Conservation (phyloP, 2,888 invertebrate species). For the Drosophila birchii region DNA sequence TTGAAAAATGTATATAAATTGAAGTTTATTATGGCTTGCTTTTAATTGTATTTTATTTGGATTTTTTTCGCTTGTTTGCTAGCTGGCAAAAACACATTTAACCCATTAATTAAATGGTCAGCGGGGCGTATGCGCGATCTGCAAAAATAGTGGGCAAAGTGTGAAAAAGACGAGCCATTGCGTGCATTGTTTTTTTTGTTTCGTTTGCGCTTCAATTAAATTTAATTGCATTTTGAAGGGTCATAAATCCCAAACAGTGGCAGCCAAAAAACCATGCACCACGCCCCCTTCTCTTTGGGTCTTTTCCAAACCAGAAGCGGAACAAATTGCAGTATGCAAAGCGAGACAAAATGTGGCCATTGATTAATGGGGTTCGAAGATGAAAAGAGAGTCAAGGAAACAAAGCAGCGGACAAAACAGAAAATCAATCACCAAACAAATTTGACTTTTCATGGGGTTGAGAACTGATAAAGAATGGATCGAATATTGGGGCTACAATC, state of each 20-base stretch:
- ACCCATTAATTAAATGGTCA: conserved; percentile 73
- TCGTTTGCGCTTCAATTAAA: conserved; percentile 80
- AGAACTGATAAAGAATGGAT: conserved; percentile 10
- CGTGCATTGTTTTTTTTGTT: conserved; percentile 26
- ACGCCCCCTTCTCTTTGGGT: background rate
- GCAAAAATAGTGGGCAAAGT: conserved; percentile 33
- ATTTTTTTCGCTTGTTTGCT: conserved; percentile 1
- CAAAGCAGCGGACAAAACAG: conserved; percentile 15
- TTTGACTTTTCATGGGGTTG: conserved; percentile 25
- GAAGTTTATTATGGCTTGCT: conserved; percentile 31
- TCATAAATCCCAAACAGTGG: conserved; percentile 78
- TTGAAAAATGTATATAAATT: conserved; percentile 38
- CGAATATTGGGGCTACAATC: conserved; percentile 4
- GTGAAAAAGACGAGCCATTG: conserved; percentile 67
- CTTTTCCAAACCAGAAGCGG: conserved; percentile 21
- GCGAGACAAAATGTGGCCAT: conserved; percentile 52
- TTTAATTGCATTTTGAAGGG: conserved; percentile 82
- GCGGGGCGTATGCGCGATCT: conserved; percentile 60
- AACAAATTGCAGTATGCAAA: conserved; percentile 73
- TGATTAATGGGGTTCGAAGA: conserved; percentile 68
- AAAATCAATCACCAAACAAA: conserved; percentile 70
- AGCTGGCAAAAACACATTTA: conserved; percentile 46
- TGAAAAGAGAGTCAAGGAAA: conserved; percentile 12
- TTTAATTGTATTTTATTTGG: conserved; percentile 7
- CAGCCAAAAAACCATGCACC: conserved; percentile 52